phyloP scores from a whole-genome alignment of 2,888 invertebrate species.

The Labia minor region DNA sequence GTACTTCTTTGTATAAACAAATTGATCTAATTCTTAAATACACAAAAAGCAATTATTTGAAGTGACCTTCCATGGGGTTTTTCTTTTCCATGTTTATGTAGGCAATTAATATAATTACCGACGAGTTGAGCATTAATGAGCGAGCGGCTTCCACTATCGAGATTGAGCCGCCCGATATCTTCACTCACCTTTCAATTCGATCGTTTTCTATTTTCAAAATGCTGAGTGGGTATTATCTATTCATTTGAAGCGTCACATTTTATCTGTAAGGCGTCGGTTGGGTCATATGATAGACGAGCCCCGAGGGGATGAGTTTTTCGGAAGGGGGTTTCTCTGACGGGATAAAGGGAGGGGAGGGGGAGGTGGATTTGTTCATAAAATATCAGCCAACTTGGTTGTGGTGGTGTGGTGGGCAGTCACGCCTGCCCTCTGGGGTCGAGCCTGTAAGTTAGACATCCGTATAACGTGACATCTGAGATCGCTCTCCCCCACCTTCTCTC shows the following conservation, averaged over 20 bases:
- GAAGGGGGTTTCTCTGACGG: background rate
- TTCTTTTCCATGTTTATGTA: no score
- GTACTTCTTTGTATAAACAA: no score
- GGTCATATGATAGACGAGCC: slow-evolving; percentile 8
- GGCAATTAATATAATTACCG: no score
- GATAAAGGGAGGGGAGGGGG: background rate
- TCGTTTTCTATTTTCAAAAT: background rate
- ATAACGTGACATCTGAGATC: slow-evolving; percentile 13
- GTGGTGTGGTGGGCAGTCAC: background rate
- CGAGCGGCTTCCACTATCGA: background rate
- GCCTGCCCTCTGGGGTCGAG: background rate
- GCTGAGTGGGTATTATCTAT: background rate
- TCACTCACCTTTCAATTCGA: background rate
- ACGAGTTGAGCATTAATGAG: no score
- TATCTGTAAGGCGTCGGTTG: slow-evolving; percentile 4
- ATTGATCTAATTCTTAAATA: no score
- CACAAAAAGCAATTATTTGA: no score
- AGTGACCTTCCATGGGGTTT: no score
- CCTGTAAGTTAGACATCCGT: background rate
- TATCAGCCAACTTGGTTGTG: background rate
- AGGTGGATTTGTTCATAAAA: slow-evolving; percentile 2
- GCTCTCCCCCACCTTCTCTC: background rate
- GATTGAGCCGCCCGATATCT: background rate
- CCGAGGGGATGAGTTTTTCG: slow-evolving; percentile 5
- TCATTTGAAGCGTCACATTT: slow-evolving; percentile 13